These are phyloP conservation scores for Otolemur garnettii DNA, from an alignment of 2,113 vertebrate species.

Conservation along the genomic window DNA sequence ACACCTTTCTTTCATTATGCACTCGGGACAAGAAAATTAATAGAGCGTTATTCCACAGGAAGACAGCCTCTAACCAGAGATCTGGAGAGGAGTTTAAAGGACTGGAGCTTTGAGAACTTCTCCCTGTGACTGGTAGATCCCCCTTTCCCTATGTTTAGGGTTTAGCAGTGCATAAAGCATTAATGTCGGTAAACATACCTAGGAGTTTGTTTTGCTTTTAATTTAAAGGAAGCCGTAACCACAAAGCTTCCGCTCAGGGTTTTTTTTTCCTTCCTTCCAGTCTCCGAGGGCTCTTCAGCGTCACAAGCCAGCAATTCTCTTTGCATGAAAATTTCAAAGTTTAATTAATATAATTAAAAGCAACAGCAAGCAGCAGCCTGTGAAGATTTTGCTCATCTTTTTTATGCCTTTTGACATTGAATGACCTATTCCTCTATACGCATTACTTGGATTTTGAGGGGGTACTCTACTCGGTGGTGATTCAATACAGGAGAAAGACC, in stretches of 20 bases:
- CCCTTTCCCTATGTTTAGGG: conserved; percentile 84
- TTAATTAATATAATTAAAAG: conserved; percentile 99
- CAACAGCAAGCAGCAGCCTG: conserved; percentile 98
- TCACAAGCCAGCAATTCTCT: conserved; percentile 91
- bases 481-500: conserved; percentile 85
- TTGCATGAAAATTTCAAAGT: conserved; percentile 94
- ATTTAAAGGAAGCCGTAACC: conserved; percentile 86
- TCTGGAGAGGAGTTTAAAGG: conserved; percentile 88
- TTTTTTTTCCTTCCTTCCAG: conserved; percentile 77
- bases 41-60: conserved; percentile 93
- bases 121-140: conserved; percentile 87
- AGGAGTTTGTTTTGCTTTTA: conserved; percentile 82
- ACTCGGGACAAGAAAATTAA: conserved; percentile 92
- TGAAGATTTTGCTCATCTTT: conserved; percentile 96
- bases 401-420: conserved; percentile 97
- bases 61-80: conserved; percentile 91
- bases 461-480: conserved; percentile 80
- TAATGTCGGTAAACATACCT: conserved; percentile 89
- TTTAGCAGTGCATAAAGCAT: conserved; percentile 90
- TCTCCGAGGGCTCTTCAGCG: conserved; percentile 90
- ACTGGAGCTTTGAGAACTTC: conserved; percentile 90
- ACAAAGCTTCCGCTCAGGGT: conserved; percentile 88
- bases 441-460: conserved; percentile 85
- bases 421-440: conserved; percentile 93
- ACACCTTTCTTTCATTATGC: conserved; percentile 95